Evolutionary conservation across 2,797 vertebrate species (phyloP), one percentile per base, ranked within the genome.

Genomic region (Enteromius afrohamiltoni): DNA sequence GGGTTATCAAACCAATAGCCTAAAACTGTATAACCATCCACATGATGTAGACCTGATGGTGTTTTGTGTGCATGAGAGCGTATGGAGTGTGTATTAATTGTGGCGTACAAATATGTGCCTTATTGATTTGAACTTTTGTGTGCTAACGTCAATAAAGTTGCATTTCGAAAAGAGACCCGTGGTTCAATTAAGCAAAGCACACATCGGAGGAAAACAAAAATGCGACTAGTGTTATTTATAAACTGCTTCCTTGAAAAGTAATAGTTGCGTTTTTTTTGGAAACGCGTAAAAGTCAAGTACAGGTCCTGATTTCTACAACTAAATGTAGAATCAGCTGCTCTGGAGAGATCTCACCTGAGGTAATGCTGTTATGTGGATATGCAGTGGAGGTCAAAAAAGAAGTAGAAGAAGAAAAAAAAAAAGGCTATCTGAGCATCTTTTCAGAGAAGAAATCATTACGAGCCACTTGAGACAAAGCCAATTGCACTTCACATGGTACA

Each of bases 261-360:
- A 71, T 76, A 74, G 73, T 55, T 79, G 69, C 55, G 53, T 78
- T 88, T 80, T 80, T 89, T 74, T 87, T 88, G 90, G 85, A 91
- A 92, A 92, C 83, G 62, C 53, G 45, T 83, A 89, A 89, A 86
- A 77, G 71, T 80, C 75, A 90, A 92, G 88, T 91, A 92, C 92
- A 93, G 92, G 85, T 92, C 93, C 92, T 93, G 93, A 93, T 92
- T 92, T 90, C 88, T 92, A 87, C 90, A 88, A 89, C 84, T 89
- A 84, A 82, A 87, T 17, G 89, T 94, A 94, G 92, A 94, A 94
- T 94, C 94, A 94, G 93, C 93, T 94, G 94, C 93, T 93, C 93
- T 92, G 90, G 91, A 91, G 89, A 92, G 92, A 90, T 93, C 85
- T 89, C 92, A 93, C 94, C 95, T 95, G 95, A 95, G 95, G 93